Evolutionary conservation across 2,888 invertebrate species (phyloP).

Genomic region (Hemistola chrysoprasaria): DNA sequence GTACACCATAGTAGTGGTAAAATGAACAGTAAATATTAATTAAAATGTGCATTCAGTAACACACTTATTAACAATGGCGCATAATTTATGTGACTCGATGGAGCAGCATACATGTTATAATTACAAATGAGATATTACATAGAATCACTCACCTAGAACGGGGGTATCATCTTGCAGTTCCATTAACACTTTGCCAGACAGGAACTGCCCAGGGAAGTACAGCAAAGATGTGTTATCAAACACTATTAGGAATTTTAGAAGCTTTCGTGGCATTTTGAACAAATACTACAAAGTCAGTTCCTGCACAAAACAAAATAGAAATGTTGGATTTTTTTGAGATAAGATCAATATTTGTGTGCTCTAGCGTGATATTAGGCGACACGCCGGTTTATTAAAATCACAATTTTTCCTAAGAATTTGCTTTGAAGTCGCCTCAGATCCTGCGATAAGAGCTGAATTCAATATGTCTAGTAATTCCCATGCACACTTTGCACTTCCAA

Average conservation of each 20-base stretch:
- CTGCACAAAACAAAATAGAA: no score
- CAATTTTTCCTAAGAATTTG: no score
- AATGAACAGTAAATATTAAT: no score
- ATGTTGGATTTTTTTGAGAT: no score
- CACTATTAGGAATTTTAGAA: conserved; percentile 95
- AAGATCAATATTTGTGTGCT: no score
- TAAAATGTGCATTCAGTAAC: conserved; percentile 6
- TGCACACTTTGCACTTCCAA: no score
- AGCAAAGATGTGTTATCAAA: conserved; percentile 96
- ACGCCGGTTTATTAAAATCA: no score
- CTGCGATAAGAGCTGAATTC: no score
- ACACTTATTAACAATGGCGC: conserved; percentile 6
- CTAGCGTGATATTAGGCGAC: no score
- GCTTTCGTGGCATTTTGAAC: conserved; percentile 89
- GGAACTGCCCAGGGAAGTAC: conserved; percentile 96
- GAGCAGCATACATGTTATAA: conserved; percentile 5
- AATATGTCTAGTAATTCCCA: no score
- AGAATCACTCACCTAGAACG: conserved; percentile 85
- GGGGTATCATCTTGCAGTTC: conserved; percentile 97
- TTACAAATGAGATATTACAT: conserved; percentile 15
- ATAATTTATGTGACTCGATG: conserved; percentile 11
- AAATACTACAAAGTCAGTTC: conserved; percentile 8
- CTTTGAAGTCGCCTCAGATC: no score
- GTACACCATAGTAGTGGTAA: no score
- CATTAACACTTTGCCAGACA: conserved; percentile 94